Evolutionary conservation across 2,888 invertebrate species (phyloP).

Genomic region (Sphaerophoria rueppellii): DNA sequence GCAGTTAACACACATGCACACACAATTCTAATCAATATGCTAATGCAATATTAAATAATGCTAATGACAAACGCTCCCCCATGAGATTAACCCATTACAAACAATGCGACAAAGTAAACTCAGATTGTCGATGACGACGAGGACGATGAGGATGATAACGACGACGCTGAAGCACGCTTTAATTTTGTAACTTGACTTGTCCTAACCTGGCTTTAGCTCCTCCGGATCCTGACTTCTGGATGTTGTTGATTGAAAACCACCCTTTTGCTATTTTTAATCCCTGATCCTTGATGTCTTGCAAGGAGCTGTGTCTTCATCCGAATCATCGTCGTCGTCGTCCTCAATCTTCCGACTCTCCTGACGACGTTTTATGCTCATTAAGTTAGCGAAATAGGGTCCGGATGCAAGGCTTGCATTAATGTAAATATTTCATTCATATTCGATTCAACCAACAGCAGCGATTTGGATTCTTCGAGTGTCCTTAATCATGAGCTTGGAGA

Average conservation of each 20-base stretch:
- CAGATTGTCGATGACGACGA: too few species aligned
- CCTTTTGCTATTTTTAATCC: constrained; percentile 39
- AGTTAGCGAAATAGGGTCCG: constrained; percentile 34
- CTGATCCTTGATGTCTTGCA: constrained; percentile 38
- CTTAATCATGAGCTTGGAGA: constrained; percentile 5
- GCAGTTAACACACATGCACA: not conserved
- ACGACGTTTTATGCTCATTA: constrained; percentile 60
- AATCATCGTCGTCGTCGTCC: not conserved
- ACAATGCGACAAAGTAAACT: constrained; percentile 52
- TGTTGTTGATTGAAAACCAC: not conserved
- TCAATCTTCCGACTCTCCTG: not conserved
- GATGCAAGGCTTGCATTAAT: constrained; percentile 65
- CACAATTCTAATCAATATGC: constrained; percentile 68
- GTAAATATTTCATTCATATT: constrained; percentile 37
- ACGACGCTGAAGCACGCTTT: not conserved
- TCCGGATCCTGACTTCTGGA: not conserved
- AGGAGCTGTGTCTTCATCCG: not conserved
- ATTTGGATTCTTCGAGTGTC: constrained; percentile 31
- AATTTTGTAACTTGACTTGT: constrained; percentile 29
- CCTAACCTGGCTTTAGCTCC: constrained; percentile 10
- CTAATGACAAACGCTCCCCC: constrained; percentile 67
- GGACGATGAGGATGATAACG: not conserved
- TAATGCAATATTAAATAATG: constrained; percentile 72
- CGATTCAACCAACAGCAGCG: not conserved
- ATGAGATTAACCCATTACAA: constrained; percentile 67